Conservation (phyloP, 2,888 invertebrate species). For the Microctonus brassicae region DNA sequence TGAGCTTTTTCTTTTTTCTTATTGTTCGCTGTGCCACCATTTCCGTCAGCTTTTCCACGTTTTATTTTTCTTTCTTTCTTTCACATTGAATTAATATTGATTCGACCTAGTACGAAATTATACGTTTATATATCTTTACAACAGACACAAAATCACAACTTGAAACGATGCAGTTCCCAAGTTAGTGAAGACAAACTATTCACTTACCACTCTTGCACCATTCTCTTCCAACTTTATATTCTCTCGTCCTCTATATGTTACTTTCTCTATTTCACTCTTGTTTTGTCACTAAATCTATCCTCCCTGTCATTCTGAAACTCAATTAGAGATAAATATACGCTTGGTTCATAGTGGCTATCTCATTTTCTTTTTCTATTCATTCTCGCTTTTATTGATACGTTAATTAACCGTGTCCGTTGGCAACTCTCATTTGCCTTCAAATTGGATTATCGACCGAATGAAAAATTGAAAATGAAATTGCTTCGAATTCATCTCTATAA, state of each 20-base stretch:
- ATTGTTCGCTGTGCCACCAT: neutral
- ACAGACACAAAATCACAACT: neutral
- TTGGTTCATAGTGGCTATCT: neutral
- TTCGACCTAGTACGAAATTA: neutral
- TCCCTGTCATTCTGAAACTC: neutral
- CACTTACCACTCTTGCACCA: neutral
- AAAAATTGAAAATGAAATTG: slow-evolving; percentile 9
- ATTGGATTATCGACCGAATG: slow-evolving; percentile 14
- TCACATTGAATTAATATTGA: neutral
- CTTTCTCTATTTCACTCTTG: neutral
- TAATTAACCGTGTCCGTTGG: slow-evolving; percentile 18
- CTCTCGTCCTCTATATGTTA: neutral
- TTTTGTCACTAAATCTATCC: neutral
- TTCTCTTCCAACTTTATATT: neutral
- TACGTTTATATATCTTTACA: neutral
- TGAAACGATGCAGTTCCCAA: neutral
- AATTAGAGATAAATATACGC: slow-evolving; percentile 2
- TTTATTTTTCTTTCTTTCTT: neutral
- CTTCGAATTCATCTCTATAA: neutral
- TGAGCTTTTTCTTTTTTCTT: slow-evolving; percentile 6
- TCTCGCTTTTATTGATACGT: slow-evolving; percentile 29
- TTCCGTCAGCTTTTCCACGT: neutral
- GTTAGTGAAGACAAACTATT: slow-evolving; percentile 3
- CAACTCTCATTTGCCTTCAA: slow-evolving; percentile 12
- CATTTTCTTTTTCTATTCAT: slow-evolving; percentile 10